Evolutionary conservation across 2,888 invertebrate genomes (phyloP), one percentile per base, ranked within the genome.

Genomic region (Torymus auratus): DNA sequence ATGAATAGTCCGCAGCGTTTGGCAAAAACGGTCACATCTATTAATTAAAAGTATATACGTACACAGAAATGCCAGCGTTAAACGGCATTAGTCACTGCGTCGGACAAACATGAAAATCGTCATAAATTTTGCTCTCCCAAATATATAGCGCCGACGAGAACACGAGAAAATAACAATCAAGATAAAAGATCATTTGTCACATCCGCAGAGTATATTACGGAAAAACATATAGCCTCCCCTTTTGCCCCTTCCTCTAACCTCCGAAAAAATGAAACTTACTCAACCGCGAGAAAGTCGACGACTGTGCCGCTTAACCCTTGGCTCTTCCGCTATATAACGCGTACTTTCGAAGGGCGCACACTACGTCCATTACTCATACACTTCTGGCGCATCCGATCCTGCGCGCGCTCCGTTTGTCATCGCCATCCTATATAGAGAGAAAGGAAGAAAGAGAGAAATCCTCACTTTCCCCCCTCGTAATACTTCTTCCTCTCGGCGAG

Each of bases 391-490:
- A 73, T 78, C 78, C 82, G 80, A 82, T 80, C 62, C 78, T 61
- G 60, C 74, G 80, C 75, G 78, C 77, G 80, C 78, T 82, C 82
- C 84, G 84, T 84, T 85, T 84, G 85, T 85, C 84, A 85, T 84
- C 82, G 82, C 20, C 70, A 65, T 56, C 41, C 64, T 28, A 28
- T 28, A 28, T 28, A 28, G 28, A 28, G 28, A 28, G 7, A 28
- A 7, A 28, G 28, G 7, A 7, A 28, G 28, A 28, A 28, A 28
- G 28, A 28, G 7, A 28, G 41, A 70, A 52, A 70, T 65, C 64
- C n/a, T 14, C 20, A 13, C 11, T 69, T 17, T 23, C 67, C 20
- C 23, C 14, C 15, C n/a, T 56, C 23, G 23, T 50, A 41, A 50
- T 12, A 13, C 12, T 41, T 50, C 28, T 65, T 23, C 2, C 55